Conservation (phyloP, 2,888 invertebrate species). For the Eupsilia transversa region DNA sequence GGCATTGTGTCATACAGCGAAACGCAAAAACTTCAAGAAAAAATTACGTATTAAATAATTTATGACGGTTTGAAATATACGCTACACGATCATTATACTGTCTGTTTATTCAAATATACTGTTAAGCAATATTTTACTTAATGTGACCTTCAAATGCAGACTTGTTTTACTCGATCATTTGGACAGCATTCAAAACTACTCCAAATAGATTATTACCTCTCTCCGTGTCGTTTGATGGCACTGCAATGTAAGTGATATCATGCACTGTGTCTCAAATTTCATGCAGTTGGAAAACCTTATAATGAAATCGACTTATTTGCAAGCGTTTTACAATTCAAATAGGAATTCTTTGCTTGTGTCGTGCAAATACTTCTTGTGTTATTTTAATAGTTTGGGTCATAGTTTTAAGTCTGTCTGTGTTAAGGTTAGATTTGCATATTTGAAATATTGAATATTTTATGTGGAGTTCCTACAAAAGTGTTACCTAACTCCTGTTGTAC, state of each 20-base stretch:
- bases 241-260: slow-evolving; percentile 46
- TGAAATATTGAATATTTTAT: slow-evolving; percentile 17
- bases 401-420: slow-evolving; percentile 19
- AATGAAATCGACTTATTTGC: slow-evolving; percentile 62
- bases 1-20: slow-evolving; percentile 25
- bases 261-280: slow-evolving; percentile 57
- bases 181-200: slow-evolving; percentile 43
- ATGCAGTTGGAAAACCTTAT: slow-evolving; percentile 58
- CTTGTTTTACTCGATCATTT: slow-evolving; percentile 49
- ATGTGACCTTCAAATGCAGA: slow-evolving; percentile 59
- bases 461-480: background rate
- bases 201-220: slow-evolving; percentile 43
- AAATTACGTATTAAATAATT: slow-evolving; percentile 49
- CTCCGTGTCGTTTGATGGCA: slow-evolving; percentile 40
- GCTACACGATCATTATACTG: slow-evolving; percentile 40
- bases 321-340: slow-evolving; percentile 71
- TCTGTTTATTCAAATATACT: slow-evolving; percentile 53
- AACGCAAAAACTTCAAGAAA: slow-evolving; percentile 40
- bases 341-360: slow-evolving; percentile 56
- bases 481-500: background rate
- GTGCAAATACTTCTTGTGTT: slow-evolving; percentile 54
- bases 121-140: slow-evolving; percentile 62
- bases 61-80: slow-evolving; percentile 49
- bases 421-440: slow-evolving; percentile 3
- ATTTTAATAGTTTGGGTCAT: slow-evolving; percentile 39